phyloP scores from a whole-genome alignment of 2,888 invertebrate species.

The Phyllotreta cruciferae region DNA sequence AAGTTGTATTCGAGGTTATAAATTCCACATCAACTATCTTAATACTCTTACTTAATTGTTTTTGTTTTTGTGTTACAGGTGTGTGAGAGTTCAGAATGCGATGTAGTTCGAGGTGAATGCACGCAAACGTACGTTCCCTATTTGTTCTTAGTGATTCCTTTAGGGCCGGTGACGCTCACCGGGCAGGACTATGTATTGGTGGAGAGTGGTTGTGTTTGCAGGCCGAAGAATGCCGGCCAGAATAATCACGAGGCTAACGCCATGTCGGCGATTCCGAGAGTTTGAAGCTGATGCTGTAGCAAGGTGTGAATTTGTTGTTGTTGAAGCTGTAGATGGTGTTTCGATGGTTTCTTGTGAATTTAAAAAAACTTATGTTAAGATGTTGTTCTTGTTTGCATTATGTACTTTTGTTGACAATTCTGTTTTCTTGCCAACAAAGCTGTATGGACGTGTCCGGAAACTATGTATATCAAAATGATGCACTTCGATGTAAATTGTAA shows the following conservation, averaged over 20 bases:
- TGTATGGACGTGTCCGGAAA: no score
- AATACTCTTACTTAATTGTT: not conserved
- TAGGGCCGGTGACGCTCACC: slow-evolving; percentile 88
- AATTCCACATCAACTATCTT: not conserved
- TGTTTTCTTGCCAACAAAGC: not conserved
- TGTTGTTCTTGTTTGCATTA: not conserved
- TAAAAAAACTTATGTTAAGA: slow-evolving; percentile 1
- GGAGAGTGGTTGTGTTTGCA: slow-evolving; percentile 92
- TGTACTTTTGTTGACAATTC: slow-evolving; percentile 6
- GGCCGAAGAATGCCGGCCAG: slow-evolving; percentile 62
- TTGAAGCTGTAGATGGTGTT: no score
- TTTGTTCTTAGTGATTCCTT: slow-evolving; percentile 86
- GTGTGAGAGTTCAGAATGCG: slow-evolving; percentile 77
- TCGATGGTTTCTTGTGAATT: not conserved
- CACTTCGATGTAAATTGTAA: not conserved
- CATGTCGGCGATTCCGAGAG: slow-evolving; percentile 57
- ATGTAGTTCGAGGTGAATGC: slow-evolving; percentile 86
- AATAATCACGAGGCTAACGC: slow-evolving; percentile 56
- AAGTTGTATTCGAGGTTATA: slow-evolving; percentile 87
- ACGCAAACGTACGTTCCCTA: slow-evolving; percentile 93
- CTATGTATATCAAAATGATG: not conserved
- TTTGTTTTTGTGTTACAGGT: slow-evolving; percentile 64
- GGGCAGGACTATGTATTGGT: slow-evolving; percentile 95
- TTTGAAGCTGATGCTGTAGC: slow-evolving; percentile 43
- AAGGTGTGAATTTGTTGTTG: not conserved